These are phyloP conservation scores for Spinus olivaceus DNA, from an alignment of 2,797 vertebrate species.

Conservation along the genomic window DNA sequence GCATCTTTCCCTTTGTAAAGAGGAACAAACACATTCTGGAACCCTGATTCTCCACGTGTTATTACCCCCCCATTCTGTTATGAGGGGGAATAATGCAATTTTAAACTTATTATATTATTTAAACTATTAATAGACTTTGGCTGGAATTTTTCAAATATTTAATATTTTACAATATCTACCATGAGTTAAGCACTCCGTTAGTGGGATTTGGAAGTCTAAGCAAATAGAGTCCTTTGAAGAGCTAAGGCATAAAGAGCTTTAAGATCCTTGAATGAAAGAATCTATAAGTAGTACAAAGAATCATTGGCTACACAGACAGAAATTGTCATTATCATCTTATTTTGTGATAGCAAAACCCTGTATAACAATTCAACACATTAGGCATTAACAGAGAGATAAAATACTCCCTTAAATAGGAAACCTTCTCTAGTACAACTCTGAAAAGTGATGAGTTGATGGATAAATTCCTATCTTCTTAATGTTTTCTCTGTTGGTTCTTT, in stretches of 20 bases:
- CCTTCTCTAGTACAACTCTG: not conserved
- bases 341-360: constrained; percentile 42
- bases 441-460: constrained; percentile 44
- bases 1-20: not conserved
- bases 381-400: constrained; percentile 53
- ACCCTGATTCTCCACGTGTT: not conserved
- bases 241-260: constrained; percentile 20
- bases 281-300: constrained; percentile 41
- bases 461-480: constrained; percentile 49
- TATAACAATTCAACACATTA: constrained; percentile 40
- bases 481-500: constrained; percentile 33
- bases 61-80: not conserved
- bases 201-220: not conserved
- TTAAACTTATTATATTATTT: not conserved
- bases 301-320: not conserved
- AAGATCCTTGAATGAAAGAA: constrained; percentile 40
- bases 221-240: constrained; percentile 36
- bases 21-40: not conserved
- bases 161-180: not conserved
- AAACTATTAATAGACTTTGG: not conserved
- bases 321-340: constrained; percentile 46
- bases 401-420: constrained; percentile 27
- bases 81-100: not conserved
- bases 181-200: not conserved
- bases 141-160: not conserved